Conservation (phyloP, 2,888 invertebrate genomes). For the Mesochorus sp. region DNA sequence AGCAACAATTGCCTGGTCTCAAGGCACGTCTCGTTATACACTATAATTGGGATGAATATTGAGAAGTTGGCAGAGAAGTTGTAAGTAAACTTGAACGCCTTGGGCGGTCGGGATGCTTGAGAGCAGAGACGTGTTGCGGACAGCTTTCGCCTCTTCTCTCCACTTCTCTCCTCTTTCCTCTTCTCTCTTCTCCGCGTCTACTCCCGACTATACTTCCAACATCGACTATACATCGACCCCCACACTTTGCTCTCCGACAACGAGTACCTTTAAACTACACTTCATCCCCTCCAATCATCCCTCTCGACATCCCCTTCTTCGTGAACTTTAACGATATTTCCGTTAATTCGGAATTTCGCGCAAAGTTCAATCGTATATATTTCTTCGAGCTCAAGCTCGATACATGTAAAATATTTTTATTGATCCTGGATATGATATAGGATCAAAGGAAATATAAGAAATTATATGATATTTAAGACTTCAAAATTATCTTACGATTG, state of each 20-base stretch:
- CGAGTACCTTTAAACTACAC: conserved; percentile 38
- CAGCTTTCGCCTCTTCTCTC: conserved; percentile 75
- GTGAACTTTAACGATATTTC: conserved; percentile 75
- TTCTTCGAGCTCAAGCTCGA: background rate
- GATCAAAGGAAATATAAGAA: too few species aligned
- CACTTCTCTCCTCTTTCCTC: conserved; percentile 67
- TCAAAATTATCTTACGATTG: too few species aligned
- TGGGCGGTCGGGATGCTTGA: conserved; percentile 79
- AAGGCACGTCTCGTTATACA: conserved; percentile 61
- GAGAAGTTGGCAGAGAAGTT: conserved; percentile 82
- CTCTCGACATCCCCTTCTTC: conserved; percentile 1
- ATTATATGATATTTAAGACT: too few species aligned
- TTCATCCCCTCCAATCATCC: background rate
- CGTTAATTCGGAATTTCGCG: conserved; percentile 70
- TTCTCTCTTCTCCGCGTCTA: conserved; percentile 42
- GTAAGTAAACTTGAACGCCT: conserved; percentile 82
- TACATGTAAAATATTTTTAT: too few species aligned
- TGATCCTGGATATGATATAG: too few species aligned
- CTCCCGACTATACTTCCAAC: conserved; percentile 34
- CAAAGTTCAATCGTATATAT: background rate
- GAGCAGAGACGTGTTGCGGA: conserved; percentile 82
- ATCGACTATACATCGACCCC: conserved; percentile 54
- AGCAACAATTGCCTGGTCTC: conserved; percentile 61
- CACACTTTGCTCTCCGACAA: conserved; percentile 29
- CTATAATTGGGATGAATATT: conserved; percentile 82